These are phyloP conservation scores for Griposia aprilina DNA, from an alignment of 2,888 invertebrate genomes.

Conservation along the genomic window DNA sequence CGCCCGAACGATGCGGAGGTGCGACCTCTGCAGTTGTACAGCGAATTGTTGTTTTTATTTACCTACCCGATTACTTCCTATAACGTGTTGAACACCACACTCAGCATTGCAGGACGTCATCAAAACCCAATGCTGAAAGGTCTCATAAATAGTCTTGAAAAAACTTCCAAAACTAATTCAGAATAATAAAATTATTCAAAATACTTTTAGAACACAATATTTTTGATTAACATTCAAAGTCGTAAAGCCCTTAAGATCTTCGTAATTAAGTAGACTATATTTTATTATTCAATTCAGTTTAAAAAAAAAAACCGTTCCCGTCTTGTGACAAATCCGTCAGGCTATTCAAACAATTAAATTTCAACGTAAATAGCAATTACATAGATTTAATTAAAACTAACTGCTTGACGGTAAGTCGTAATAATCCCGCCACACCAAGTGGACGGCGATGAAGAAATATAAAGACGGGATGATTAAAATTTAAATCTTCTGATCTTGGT, in stretches of 20 bases:
- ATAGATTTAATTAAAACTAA: conserved; percentile 65
- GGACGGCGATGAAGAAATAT: conserved; percentile 47
- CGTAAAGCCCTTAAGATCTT: conserved; percentile 4
- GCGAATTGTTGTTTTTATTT: no score
- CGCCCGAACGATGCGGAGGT: no score
- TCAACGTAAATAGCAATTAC: conserved; percentile 62
- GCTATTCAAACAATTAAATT: conserved; percentile 45
- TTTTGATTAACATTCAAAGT: conserved; percentile 26
- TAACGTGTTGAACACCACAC: no score
- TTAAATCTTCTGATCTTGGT: conserved; percentile 41
- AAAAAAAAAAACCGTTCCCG: background rate
- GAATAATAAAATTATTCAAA: conserved; percentile 23
- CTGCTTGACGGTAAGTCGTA: conserved; percentile 48
- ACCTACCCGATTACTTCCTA: no score
- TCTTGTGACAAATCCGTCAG: conserved; percentile 23
- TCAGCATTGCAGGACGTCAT: no score
- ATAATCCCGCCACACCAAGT: conserved; percentile 44
- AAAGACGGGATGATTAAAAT: conserved; percentile 48
- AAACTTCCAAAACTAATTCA: conserved; percentile 7
- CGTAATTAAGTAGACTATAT: conserved; percentile 13
- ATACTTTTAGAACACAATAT: conserved; percentile 21
- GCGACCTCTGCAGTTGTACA: no score
- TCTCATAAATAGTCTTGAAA: background rate
- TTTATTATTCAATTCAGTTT: conserved; percentile 23
- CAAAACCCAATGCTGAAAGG: no score